Percentiles rank a stretch among this genome's conserved stretches.
phyloP scores from a whole-genome alignment of 2,113 vertebrate genomes.

The Passer montanus region DNA sequence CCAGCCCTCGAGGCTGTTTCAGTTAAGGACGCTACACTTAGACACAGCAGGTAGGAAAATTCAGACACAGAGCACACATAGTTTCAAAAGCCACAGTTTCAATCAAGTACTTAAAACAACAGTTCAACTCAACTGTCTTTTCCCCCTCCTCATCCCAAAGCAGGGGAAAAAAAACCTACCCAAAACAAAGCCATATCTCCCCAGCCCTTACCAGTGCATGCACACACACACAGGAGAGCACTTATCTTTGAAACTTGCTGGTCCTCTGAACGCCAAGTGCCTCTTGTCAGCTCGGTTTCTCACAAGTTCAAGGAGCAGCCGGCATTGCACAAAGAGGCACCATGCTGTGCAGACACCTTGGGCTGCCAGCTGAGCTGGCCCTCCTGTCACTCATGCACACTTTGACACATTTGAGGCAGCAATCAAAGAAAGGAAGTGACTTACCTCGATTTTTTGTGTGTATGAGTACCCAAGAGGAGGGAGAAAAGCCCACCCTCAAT shows the following conservation, averaged over 20 bases:
- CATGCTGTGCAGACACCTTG: not conserved
- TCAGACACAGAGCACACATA: not conserved
- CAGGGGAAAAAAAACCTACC: not conserved
- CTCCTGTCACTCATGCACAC: not conserved
- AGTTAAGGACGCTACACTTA: not conserved
- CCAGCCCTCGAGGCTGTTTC: not conserved
- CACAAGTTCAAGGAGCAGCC: not conserved
- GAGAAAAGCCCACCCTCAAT: not conserved
- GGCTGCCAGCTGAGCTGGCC: not conserved
- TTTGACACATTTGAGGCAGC: not conserved
- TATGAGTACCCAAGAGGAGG: not conserved
- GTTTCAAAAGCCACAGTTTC: not conserved
- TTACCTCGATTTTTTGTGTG: not conserved
- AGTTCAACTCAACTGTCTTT: not conserved
- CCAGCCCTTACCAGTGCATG: not conserved
- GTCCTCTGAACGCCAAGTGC: not conserved
- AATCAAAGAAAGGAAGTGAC: not conserved
- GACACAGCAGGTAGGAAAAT: conserved; percentile 24
- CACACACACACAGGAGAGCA: not conserved
- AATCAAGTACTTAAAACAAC: conserved; percentile 9
- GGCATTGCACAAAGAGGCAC: not conserved
- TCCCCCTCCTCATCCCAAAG: not conserved
- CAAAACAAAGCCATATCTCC: not conserved
- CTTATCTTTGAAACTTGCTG: not conserved
- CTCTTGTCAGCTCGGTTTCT: conserved; percentile 9